A percentile compares a stretch with the other conserved stretches of the same genome.
Evolutionary conservation across 2,797 vertebrate species (phyloP).

Genomic region (Mormyrops attenuatus): DNA sequence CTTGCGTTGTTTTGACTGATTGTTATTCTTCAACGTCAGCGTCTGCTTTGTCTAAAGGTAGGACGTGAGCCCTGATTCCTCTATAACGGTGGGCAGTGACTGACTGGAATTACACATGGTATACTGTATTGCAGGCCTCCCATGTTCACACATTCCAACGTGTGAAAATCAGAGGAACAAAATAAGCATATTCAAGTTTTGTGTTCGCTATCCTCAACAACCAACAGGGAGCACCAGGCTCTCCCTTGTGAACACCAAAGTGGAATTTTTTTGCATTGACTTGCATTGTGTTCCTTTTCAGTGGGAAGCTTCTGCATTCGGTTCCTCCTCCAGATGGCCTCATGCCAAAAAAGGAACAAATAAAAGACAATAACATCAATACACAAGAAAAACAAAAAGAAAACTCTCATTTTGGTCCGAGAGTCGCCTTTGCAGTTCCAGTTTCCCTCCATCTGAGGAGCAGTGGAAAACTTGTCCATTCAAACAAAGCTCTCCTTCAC

Average conservation of each 20-base stretch:
- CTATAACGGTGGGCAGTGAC: constrained; percentile 32
- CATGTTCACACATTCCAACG: constrained; percentile 22
- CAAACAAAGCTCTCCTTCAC: constrained; percentile 91
- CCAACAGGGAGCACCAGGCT: constrained; percentile 59
- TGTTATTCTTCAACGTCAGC: constrained; percentile 55
- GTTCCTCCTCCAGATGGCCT: constrained; percentile 43
- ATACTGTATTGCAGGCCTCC: constrained; percentile 11
- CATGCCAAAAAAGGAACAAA: constrained; percentile 40
- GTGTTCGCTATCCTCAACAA: constrained; percentile 58
- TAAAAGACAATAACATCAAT: constrained; percentile 29
- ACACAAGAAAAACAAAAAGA: not conserved
- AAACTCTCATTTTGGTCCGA: constrained; percentile 24
- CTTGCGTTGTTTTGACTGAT: constrained; percentile 44
- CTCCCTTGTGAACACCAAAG: constrained; percentile 52
- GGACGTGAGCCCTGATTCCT: constrained; percentile 36
- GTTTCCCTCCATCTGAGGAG: not conserved
- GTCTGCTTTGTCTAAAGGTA: constrained; percentile 36
- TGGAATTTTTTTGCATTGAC: constrained; percentile 84
- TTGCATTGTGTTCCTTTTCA: constrained; percentile 77
- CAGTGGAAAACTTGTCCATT: constrained; percentile 51
- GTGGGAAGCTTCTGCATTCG: constrained; percentile 57
- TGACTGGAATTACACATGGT: constrained; percentile 37
- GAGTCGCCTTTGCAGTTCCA: constrained; percentile 2
- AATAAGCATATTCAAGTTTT: constrained; percentile 52
- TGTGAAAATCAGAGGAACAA: constrained; percentile 57